Evolutionary conservation across 2,888 invertebrate species (phyloP).

Genomic region (Sinhomidia bicolor): DNA sequence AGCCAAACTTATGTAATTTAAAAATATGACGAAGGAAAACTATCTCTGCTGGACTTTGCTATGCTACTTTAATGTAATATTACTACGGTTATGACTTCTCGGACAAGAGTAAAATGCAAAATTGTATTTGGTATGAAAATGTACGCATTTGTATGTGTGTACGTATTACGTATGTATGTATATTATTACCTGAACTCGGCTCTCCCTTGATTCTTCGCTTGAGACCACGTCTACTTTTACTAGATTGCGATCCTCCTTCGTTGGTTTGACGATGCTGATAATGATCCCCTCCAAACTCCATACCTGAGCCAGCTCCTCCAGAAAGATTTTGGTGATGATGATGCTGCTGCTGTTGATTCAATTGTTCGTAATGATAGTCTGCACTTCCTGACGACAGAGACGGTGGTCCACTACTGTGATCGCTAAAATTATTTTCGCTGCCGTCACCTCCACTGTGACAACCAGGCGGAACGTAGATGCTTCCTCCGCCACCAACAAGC

Average conservation of each 20-base stretch:
- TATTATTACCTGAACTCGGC: slow-evolving; percentile 57
- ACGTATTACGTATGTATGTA: neutral
- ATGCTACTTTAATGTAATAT: neutral
- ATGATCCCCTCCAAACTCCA: slow-evolving; percentile 57
- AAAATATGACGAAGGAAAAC: slow-evolving; percentile 51
- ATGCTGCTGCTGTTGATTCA: slow-evolving; percentile 46
- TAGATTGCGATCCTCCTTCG: slow-evolving; percentile 5
- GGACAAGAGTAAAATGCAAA: neutral
- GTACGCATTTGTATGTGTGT: neutral
- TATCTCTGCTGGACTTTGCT: slow-evolving; percentile 28
- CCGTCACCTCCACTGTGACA: slow-evolving; percentile 72
- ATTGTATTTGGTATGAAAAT: neutral
- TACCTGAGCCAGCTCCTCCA: slow-evolving; percentile 31
- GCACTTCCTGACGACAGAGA: slow-evolving; percentile 43
- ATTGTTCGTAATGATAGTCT: slow-evolving; percentile 53
- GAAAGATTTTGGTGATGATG: slow-evolving; percentile 44
- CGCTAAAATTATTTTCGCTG: slow-evolving; percentile 72
- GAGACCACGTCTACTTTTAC: slow-evolving; percentile 60
- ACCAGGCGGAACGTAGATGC: slow-evolving; percentile 66
- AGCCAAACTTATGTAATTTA: slow-evolving; percentile 47
- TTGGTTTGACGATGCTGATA: slow-evolving; percentile 11
- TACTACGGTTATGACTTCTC: neutral
- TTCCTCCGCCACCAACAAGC: slow-evolving; percentile 21
- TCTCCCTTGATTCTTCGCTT: slow-evolving; percentile 71
- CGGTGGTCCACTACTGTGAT: slow-evolving; percentile 63